Base-by-base conservation (phyloP, 1,140 invertebrate genomes). In the Theocolax elegans region DNA sequence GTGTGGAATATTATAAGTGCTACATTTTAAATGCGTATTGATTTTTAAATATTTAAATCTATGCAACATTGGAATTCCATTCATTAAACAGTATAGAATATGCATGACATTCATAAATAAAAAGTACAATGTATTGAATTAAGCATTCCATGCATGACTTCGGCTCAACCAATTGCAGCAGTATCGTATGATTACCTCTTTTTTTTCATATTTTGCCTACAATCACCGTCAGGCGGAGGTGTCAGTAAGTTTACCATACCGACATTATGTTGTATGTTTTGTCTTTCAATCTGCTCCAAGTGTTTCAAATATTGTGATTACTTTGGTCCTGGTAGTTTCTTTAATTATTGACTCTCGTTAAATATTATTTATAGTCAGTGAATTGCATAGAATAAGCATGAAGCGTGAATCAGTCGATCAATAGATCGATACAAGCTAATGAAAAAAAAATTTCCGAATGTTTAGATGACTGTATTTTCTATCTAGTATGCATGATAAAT, bases 241-340 rank as follows among this genome's bases (percentile, higher is more conserved):
- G 69, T 81, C 81, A 80, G 81, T 83, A 83, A 83, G 81, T 83
- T 79, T 77, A 75, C 71, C 77, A 77, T 77, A 77, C 71, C 80
- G 77, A 77, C 72, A 79, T 75, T 80, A 74, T 73, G 67, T 72
- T 77, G 74, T 77, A 75, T 74, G 72, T 76, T 74, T 77, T 72
- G 59, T 74, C 25, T 74, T 49, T 72, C 53, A 73, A 66, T 53
- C 74, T 44, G 25, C 40, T 75, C 66, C 69, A 44, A 72, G 35
- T 59, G 23, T 62, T 73, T 72, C 58, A 68, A 76, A 76, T 72
- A 74, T 68, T 75, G 58, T 75, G 53, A 73, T 74, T 27, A 65
- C 58, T 71, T 23, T 68, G 68, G 67, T 71, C 58, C 58, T 69
- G 49, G 27, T 17, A 65, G 70, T 65, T 49, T n/a, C 64, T 73